Conservation (phyloP, 2,888 invertebrate species). For the Dioctria rufipes region DNA sequence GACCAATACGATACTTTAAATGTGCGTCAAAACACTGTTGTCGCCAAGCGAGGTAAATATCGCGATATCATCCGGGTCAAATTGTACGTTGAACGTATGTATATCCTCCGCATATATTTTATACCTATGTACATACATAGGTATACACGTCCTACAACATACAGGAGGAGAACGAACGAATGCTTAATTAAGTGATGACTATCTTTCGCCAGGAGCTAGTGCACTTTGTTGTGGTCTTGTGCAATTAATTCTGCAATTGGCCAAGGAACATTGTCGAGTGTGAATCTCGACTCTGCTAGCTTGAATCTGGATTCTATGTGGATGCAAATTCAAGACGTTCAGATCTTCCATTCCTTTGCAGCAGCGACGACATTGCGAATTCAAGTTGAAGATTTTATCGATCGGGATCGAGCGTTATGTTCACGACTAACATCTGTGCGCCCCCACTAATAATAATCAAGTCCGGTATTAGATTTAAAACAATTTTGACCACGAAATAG, state of each 20-base stretch:
- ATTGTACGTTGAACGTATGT: background rate
- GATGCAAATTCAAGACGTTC: slow-evolving; percentile 23
- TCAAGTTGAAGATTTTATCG: slow-evolving; percentile 15
- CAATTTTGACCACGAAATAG: slow-evolving; percentile 22
- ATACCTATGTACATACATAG: background rate
- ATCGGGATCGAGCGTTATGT: slow-evolving; percentile 2
- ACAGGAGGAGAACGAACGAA: slow-evolving; percentile 11
- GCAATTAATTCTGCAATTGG: slow-evolving; percentile 51
- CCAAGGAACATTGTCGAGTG: slow-evolving; percentile 44
- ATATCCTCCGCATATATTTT: slow-evolving; percentile 16
- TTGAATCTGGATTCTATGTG: background rate
- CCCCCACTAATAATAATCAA: slow-evolving; percentile 2
- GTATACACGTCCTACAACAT: no score
- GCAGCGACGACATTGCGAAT: background rate
- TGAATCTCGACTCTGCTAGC: slow-evolving; percentile 31
- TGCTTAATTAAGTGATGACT: slow-evolving; percentile 54
- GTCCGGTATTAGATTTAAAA: slow-evolving; percentile 7
- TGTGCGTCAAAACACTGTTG: slow-evolving; percentile 12
- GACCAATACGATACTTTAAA: background rate
- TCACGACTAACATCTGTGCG: slow-evolving; percentile 39
- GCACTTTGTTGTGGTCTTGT: slow-evolving; percentile 7
- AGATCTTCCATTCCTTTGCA: no score
- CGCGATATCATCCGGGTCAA: slow-evolving; percentile 36
- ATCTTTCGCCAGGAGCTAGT: slow-evolving; percentile 35
- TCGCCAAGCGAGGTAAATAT: background rate